Conservation (phyloP, 2,888 invertebrate species). For the Lissonota sp. region DNA sequence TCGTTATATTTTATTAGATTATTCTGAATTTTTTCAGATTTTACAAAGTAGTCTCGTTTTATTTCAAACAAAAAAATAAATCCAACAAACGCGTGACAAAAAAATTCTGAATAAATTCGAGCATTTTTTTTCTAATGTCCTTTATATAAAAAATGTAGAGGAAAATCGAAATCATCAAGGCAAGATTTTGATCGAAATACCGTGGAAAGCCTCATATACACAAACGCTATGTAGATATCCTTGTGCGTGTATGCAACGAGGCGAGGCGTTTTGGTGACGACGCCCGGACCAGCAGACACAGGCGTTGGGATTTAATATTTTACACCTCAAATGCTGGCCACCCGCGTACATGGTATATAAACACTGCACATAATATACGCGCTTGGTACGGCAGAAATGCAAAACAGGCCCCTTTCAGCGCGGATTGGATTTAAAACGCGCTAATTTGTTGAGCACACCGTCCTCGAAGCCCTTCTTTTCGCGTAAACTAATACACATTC, state of each 20-base stretch:
- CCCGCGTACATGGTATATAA: constrained; percentile 38
- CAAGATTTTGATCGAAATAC: no score
- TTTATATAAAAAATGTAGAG: no score
- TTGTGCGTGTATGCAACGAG: constrained; percentile 36
- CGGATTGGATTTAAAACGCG: constrained; percentile 83
- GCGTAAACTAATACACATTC: constrained; percentile 17
- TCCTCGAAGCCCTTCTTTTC: constrained; percentile 56
- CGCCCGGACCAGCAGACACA: constrained; percentile 56
- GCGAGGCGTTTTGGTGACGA: constrained; percentile 52
- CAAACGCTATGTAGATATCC: constrained; percentile 1
- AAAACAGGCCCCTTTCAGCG: constrained; percentile 78
- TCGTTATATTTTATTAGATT: no score
- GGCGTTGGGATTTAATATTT: constrained; percentile 82
- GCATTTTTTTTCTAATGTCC: no score
- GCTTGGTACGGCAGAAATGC: constrained; percentile 77
- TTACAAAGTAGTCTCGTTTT: no score
- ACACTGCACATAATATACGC: constrained; percentile 10
- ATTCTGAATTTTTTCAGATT: no score
- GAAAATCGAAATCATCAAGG: no score
- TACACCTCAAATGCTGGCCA: constrained; percentile 83
- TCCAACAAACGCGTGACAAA: no score
- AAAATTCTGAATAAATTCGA: no score
- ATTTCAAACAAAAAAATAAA: no score
- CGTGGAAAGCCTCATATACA: neutral
- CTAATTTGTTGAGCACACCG: constrained; percentile 81